Evolutionary conservation across 2,113 vertebrate genomes (phyloP), one percentile per base, ranked within the genome.

Genomic region (Onychostoma macrolepis): DNA sequence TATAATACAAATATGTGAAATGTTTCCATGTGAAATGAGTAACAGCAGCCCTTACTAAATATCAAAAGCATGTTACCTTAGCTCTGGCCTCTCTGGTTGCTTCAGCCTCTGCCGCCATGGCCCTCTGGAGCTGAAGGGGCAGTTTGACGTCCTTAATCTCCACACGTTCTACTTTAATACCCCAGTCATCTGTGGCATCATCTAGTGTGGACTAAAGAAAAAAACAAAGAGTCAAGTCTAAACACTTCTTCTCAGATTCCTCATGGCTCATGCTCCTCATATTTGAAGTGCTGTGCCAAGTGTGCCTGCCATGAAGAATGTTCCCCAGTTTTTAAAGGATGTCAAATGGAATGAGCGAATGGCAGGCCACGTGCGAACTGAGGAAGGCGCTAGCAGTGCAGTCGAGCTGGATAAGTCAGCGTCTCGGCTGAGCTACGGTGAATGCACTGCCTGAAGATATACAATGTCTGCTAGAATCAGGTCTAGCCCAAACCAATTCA

Each of bases 111-210:
- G 98, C 98, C 0, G 98, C 98, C 98, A 99, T 99, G 3, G 98
- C 98, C 89, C 98, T 96, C 96, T 99, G 98, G 33, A 99, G 95
- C 94, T 99, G 98, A 7, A 95, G 56, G 0, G 98, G 98, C 2
- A 99, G 93, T 84, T 99, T 98, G 88, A 98, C 97, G 0, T 99
- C 98, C 90, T 99, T 99, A 84, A 99, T 99, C 89, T 99, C 98
- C 92, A 99, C 98, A 0, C 98, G 97, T 90, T 99, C 97, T 91
- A 99, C 98, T 89, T 99, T 99, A 88, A 99, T 99, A 1, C 98
- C 98, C 98, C 98, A 99, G 13, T 96, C 89, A 0, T 99, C 97
- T 0, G 98, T 99, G 10, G 98, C 98, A 0, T 96, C 96, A 13
- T 99, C 98, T 79, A 99, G 95, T 0, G 96, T 94, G 13, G 38